A percentile compares a stretch with the other conserved stretches of the same genome.
These are phyloP conservation scores for Melanerpes formicivorus DNA, from an alignment of 2,113 vertebrate species.

Conservation along the genomic window DNA sequence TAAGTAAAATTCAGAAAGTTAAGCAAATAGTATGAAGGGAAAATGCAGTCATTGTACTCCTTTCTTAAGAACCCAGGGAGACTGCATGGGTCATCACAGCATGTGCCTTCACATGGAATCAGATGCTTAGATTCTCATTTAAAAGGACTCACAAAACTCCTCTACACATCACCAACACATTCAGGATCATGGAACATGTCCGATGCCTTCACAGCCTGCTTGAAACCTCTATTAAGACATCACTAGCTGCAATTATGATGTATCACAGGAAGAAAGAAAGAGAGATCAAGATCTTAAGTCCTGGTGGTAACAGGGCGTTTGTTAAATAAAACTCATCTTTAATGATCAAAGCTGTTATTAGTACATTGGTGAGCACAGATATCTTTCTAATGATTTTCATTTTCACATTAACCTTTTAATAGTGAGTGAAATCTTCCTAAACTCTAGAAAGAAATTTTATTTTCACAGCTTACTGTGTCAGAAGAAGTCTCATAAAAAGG, in stretches of 20 bases:
- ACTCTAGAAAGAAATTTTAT: background rate
- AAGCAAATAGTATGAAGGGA: background rate
- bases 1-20: background rate
- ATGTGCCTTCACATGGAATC: background rate
- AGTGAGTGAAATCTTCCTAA: slow-evolving; percentile 22
- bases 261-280: slow-evolving; percentile 10
- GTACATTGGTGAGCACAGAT: slow-evolving; percentile 22
- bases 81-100: background rate
- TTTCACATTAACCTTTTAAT: slow-evolving; percentile 36
- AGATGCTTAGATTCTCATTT: background rate
- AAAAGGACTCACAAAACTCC: background rate
- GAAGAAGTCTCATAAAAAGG: background rate
- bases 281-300: slow-evolving; percentile 23
- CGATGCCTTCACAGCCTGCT: background rate
- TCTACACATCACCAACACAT: background rate
- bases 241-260: background rate
- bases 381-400: slow-evolving; percentile 32
- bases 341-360: slow-evolving; percentile 47
- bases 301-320: slow-evolving; percentile 24
- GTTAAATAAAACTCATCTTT: slow-evolving; percentile 51
- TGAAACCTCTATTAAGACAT: slow-evolving; percentile 16
- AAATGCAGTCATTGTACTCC: background rate
- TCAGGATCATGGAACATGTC: background rate
- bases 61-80: background rate
- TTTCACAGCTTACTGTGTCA: background rate